Conservation (phyloP, 2,797 vertebrate genomes). For the Anguilla anguilla region DNA sequence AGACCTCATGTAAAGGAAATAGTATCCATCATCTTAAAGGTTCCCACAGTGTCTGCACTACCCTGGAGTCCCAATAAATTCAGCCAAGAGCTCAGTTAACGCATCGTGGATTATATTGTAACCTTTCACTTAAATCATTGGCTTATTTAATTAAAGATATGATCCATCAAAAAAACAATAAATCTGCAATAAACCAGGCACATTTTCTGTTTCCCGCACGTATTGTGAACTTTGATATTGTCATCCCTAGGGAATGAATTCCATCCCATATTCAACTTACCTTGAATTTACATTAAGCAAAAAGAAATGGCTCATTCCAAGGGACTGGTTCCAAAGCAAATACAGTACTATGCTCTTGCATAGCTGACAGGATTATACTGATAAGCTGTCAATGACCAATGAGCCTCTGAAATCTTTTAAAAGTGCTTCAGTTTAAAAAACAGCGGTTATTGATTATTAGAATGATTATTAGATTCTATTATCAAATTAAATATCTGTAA, state of each 20-base stretch:
- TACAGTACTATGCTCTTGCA: background rate
- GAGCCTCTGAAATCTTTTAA: too few species aligned
- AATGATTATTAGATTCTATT: too few species aligned
- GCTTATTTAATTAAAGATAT: constrained; percentile 1
- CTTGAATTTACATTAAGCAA: constrained; percentile 13
- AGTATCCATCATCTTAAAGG: background rate
- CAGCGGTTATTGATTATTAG: too few species aligned
- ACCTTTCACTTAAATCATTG: background rate
- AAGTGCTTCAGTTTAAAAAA: too few species aligned
- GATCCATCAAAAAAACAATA: background rate
- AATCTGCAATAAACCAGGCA: background rate
- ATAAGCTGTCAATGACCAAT: too few species aligned
- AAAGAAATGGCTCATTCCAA: background rate
- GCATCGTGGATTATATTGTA: background rate
- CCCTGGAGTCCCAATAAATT: background rate
- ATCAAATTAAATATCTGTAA: too few species aligned
- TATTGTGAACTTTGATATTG: background rate
- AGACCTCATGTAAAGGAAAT: background rate
- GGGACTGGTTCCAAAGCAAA: background rate
- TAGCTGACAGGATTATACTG: too few species aligned
- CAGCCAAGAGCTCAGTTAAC: background rate
- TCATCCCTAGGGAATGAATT: background rate
- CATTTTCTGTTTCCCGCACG: background rate
- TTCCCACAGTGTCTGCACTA: background rate
- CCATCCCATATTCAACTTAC: background rate